Conservation (phyloP, 2,113 vertebrate genomes). For the Megaceryle torquata region DNA sequence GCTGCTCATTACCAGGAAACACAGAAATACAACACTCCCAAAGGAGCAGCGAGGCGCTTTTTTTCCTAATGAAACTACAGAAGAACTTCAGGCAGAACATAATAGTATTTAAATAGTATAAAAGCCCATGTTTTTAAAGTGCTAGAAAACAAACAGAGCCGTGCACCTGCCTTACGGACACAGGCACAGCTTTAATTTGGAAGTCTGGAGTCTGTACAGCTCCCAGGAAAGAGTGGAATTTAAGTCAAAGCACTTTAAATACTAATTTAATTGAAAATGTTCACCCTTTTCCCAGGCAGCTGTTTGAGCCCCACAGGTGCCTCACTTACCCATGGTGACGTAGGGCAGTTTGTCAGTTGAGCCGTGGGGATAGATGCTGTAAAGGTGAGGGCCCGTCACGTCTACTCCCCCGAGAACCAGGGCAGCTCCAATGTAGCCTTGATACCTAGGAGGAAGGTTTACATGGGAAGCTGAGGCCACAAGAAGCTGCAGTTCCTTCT, state of each 20-base stretch:
- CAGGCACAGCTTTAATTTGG: rapidly evolving
- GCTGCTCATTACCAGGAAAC: neutral
- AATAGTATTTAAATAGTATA: neutral
- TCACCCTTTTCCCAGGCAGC: neutral
- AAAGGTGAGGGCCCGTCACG: slow-evolving; percentile 90
- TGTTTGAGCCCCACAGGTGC: neutral
- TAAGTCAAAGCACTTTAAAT: rapidly evolving
- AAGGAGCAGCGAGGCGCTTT: neutral
- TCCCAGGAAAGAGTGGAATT: neutral
- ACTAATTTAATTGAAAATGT: rapidly evolving
- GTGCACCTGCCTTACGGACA: neutral
- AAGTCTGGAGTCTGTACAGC: neutral
- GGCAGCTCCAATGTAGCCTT: slow-evolving; percentile 95
- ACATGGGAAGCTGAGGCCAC: neutral
- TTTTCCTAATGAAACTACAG: neutral
- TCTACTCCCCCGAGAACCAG: slow-evolving; percentile 95
- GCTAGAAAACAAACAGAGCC: neutral
- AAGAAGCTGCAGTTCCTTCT: neutral
- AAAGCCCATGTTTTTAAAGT: rapidly evolving
- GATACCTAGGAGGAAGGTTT: slow-evolving; percentile 80
- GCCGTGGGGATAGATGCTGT: slow-evolving; percentile 97
- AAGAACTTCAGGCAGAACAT: neutral
- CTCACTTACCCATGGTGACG: slow-evolving; percentile 94
- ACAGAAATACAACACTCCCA: neutral
- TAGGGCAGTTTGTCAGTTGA: slow-evolving; percentile 98